Evolutionary conservation across 1,140 invertebrate species (phyloP).

Genomic region (Dendroctonus ponderosae): DNA sequence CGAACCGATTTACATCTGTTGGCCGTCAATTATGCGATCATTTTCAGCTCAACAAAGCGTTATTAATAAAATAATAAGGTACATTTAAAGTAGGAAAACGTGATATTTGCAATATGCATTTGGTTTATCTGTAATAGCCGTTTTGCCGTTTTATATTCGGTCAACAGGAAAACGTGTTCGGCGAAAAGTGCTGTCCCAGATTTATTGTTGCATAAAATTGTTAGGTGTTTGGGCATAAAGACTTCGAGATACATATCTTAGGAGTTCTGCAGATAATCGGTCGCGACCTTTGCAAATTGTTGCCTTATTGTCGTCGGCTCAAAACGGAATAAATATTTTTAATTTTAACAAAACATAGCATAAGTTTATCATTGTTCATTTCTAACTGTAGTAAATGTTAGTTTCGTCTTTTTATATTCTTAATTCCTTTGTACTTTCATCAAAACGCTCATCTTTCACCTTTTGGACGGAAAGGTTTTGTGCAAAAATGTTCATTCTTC

Average conservation of each 20-base stretch:
- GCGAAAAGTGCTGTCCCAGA: slow-evolving; percentile 13
- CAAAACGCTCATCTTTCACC: too few species aligned
- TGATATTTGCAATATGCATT: slow-evolving; percentile 22
- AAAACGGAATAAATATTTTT: neutral
- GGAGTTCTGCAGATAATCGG: neutral
- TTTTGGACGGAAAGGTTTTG: too few species aligned
- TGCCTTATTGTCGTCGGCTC: neutral
- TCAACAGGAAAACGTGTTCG: slow-evolving; percentile 13
- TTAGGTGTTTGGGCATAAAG: slow-evolving; percentile 16
- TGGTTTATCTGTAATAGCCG: slow-evolving; percentile 16
- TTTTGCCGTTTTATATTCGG: slow-evolving; percentile 7
- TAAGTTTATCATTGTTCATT: too few species aligned
- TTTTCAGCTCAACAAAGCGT: slow-evolving; percentile 7
- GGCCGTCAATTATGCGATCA: slow-evolving; percentile 4
- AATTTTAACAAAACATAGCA: too few species aligned
- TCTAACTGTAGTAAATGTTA: too few species aligned
- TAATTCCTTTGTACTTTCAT: too few species aligned
- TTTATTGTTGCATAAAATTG: slow-evolving; percentile 28
- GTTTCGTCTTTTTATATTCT: too few species aligned
- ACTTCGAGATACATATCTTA: slow-evolving; percentile 16
- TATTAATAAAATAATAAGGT: slow-evolving; percentile 7
- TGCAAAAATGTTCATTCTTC: too few species aligned
- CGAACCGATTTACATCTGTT: neutral
- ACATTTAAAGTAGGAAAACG: slow-evolving; percentile 13
- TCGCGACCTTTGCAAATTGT: too few species aligned